Evolutionary conservation across 2,113 vertebrate species (phyloP).

Genomic region (Neogale vison): DNA sequence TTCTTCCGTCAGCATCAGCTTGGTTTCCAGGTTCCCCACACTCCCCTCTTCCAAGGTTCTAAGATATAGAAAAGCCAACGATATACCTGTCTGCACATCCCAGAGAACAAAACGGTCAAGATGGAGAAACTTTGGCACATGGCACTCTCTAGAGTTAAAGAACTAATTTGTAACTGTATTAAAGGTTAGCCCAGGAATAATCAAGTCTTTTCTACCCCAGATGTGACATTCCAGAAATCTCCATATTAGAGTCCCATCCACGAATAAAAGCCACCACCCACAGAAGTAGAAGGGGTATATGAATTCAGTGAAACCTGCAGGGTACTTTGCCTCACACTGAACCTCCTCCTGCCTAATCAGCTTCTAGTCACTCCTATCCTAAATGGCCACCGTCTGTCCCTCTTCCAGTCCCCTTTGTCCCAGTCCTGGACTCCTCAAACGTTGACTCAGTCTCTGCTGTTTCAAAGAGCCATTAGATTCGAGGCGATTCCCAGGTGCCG

Average conservation of each 20-base stretch:
- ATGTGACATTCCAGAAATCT: not conserved
- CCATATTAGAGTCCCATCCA: not conserved
- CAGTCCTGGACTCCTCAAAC: not conserved
- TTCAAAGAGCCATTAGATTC: not conserved
- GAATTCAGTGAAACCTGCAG: not conserved
- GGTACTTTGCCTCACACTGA: not conserved
- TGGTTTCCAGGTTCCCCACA: not conserved
- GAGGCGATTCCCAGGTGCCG: not conserved
- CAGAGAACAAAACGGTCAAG: not conserved
- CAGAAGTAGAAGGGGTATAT: not conserved
- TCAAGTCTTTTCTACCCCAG: not conserved
- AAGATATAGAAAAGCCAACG: not conserved
- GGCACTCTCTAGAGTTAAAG: not conserved
- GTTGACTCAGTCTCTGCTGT: not conserved
- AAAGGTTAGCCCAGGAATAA: not conserved
- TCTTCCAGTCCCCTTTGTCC: constrained; percentile 51
- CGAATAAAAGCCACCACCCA: not conserved
- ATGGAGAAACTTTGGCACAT: not conserved
- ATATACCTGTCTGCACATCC: not conserved
- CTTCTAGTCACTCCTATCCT: not conserved
- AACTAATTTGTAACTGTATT: not conserved
- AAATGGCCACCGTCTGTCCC: not conserved
- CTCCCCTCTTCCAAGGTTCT: not conserved
- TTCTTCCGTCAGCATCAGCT: not conserved
- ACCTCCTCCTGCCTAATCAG: not conserved